Percentiles rank a stretch among this genome's conserved stretches.
phyloP scores from a whole-genome alignment of 2,888 invertebrate genomes.

The Eupithecia centaureata region DNA sequence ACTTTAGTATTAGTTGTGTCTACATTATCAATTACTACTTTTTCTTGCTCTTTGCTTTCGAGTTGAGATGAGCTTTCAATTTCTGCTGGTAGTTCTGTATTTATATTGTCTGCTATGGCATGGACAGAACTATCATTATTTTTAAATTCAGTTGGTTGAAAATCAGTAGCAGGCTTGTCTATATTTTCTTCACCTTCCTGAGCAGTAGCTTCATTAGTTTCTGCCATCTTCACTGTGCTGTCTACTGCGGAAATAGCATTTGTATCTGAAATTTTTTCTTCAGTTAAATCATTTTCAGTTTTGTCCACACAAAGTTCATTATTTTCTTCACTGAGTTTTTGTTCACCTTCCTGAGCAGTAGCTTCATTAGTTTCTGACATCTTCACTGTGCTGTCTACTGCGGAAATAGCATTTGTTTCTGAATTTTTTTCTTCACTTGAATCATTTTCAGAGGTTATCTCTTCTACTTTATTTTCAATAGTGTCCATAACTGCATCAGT shows the following conservation, averaged over 20 bases:
- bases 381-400: not conserved
- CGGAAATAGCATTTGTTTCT: not conserved
- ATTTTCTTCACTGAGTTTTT: too few species aligned
- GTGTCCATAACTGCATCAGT: slow-evolving; percentile 18
- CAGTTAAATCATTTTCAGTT: not conserved
- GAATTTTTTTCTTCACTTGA: slow-evolving; percentile 2
- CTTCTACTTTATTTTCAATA: slow-evolving; percentile 36
- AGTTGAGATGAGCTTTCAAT: not conserved
- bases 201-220: slow-evolving; percentile 39
- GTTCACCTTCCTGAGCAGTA: slow-evolving; percentile 18
- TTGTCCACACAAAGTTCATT: slow-evolving; percentile 3
- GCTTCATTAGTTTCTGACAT: slow-evolving; percentile 40
- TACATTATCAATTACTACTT: slow-evolving; percentile 7
- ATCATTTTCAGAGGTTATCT: slow-evolving; percentile 23
- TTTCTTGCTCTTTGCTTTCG: slow-evolving; percentile 9
- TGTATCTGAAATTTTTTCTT: slow-evolving; percentile 5
- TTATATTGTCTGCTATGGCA: slow-evolving; percentile 4
- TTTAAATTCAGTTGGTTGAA: slow-evolving; percentile 4
- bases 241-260: not conserved
- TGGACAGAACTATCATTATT: slow-evolving; percentile 13
- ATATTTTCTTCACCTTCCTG: slow-evolving; percentile 5
- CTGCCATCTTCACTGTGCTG: slow-evolving; percentile 22
- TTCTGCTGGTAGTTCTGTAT: not conserved
- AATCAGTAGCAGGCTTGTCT: not conserved
- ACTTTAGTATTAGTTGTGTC: slow-evolving; percentile 14